Percentiles rank a stretch among this genome's conserved stretches.
Conservation (phyloP, 2,797 vertebrate genomes). For the Muraenolepis orangiensis region DNA sequence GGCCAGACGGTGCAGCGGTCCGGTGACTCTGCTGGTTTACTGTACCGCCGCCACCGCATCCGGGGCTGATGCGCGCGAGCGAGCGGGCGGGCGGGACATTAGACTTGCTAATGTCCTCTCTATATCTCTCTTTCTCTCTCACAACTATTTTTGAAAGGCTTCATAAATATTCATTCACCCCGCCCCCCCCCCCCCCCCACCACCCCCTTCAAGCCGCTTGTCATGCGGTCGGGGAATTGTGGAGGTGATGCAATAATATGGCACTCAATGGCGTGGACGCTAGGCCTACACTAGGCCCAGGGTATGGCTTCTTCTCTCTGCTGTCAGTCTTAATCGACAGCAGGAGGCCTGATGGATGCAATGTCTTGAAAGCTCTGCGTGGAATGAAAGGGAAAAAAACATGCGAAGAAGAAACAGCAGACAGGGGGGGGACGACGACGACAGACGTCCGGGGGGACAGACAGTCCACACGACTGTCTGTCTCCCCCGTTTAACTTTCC, state of each 20-base stretch:
- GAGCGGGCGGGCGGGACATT: constrained; percentile 52
- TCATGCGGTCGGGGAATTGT: constrained; percentile 43
- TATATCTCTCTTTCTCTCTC: background rate
- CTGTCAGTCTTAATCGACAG: constrained; percentile 25
- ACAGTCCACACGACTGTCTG: too few relatives aligned
- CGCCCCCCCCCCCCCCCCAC: background rate
- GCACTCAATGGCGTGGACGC: constrained; percentile 32
- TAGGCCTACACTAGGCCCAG: constrained; percentile 46
- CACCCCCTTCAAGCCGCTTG: constrained; percentile 37
- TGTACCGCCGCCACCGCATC: constrained; percentile 39
- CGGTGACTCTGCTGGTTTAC: constrained; percentile 23
- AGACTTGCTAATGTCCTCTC: constrained; percentile 66
- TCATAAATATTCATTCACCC: constrained; percentile 3
- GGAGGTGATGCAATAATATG: constrained; percentile 44
- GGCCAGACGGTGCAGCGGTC: constrained; percentile 16
- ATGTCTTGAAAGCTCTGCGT: background rate
- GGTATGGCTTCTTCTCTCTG: constrained; percentile 42
- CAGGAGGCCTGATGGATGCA: background rate
- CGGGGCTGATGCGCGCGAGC: constrained; percentile 34
- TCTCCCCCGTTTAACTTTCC: too few relatives aligned
- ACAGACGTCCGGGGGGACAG: too few relatives aligned
- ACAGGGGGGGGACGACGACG: too few relatives aligned
- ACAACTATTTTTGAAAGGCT: constrained; percentile 24
- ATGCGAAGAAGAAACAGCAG: too few relatives aligned
- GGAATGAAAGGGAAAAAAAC: background rate